These are phyloP conservation scores for Prosopocoilus inquinatus DNA, from an alignment of 2,888 invertebrate genomes.

Conservation along the genomic window DNA sequence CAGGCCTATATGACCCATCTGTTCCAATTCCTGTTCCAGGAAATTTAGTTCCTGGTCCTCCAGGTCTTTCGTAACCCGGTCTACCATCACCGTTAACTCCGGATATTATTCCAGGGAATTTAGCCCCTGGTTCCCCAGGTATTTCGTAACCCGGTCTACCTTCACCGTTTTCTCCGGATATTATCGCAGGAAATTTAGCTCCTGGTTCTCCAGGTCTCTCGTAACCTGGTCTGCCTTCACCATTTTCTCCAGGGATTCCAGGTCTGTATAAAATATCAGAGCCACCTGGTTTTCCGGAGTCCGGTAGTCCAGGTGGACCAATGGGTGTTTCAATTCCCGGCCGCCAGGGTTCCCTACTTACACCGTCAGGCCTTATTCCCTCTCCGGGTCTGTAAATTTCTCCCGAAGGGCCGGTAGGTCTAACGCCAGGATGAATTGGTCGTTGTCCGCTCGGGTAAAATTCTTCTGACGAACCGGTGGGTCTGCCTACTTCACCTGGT, in stretches of 20 bases:
- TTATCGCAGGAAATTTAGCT: too few relatives aligned
- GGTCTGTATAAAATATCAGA: slow-evolving; percentile 4
- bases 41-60: slow-evolving; percentile 14
- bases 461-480: background rate
- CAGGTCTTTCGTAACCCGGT: background rate
- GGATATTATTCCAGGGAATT: too few relatives aligned
- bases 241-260: slow-evolving; percentile 16
- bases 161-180: too few relatives aligned
- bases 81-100: too few relatives aligned
- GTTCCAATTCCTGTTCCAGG: slow-evolving; percentile 11
- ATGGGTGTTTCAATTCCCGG: slow-evolving; percentile 2
- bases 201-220: too few relatives aligned
- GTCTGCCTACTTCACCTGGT: too few relatives aligned
- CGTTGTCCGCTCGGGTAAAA: background rate
- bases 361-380: background rate
- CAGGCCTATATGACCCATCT: background rate
- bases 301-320: background rate
- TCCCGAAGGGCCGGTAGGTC: too few relatives aligned
- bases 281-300: slow-evolving; percentile 11
- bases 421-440: too few relatives aligned
- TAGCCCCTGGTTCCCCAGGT: too few relatives aligned
- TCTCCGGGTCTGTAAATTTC: too few relatives aligned
- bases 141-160: too few relatives aligned
- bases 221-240: too few relatives aligned
- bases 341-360: background rate